Evolutionary conservation across 37 sponge, comb jelly and placozoan genomes (phyloP).

Genomic region (Chondrilla cf. caribensis): DNA sequence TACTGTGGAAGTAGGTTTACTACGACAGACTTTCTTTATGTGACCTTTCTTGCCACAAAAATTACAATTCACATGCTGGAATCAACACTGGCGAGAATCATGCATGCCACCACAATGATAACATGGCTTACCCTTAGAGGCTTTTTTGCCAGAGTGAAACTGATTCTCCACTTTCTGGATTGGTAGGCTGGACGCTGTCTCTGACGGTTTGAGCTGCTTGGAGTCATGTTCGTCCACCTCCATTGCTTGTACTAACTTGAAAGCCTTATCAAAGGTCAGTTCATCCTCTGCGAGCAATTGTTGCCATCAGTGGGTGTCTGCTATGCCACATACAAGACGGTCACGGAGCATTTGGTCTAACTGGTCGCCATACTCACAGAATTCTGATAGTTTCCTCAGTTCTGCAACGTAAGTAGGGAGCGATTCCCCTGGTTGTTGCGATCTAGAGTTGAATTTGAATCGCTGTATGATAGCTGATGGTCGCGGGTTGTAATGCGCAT

Average conservation of each 20-base stretch:
- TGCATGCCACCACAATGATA: background rate
- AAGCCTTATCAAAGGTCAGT: background rate
- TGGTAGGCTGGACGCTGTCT: background rate
- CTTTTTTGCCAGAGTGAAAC: too few species aligned
- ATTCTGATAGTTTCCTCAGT: background rate
- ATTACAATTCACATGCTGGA: constrained; percentile 11
- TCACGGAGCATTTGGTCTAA: background rate
- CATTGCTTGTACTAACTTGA: background rate
- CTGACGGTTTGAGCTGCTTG: background rate
- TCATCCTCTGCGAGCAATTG: background rate
- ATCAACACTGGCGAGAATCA: constrained; percentile 8
- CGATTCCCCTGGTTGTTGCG: background rate
- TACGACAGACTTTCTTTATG: constrained; percentile 6
- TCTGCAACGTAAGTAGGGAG: constrained; percentile 14
- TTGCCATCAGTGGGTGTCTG: background rate
- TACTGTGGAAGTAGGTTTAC: too few species aligned
- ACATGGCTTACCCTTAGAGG: background rate
- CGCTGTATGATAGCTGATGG: constrained; percentile 4
- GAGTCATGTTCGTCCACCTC: constrained; percentile 8
- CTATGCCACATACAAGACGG: background rate
- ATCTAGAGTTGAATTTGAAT: constrained; percentile 21
- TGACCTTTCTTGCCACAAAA: constrained; percentile 32
- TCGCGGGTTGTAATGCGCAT: constrained; percentile 6
- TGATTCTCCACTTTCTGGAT: background rate
- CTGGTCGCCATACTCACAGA: background rate